Evolutionary conservation across 2,888 invertebrate species (phyloP).

Genomic region (Folsomia manolachei): DNA sequence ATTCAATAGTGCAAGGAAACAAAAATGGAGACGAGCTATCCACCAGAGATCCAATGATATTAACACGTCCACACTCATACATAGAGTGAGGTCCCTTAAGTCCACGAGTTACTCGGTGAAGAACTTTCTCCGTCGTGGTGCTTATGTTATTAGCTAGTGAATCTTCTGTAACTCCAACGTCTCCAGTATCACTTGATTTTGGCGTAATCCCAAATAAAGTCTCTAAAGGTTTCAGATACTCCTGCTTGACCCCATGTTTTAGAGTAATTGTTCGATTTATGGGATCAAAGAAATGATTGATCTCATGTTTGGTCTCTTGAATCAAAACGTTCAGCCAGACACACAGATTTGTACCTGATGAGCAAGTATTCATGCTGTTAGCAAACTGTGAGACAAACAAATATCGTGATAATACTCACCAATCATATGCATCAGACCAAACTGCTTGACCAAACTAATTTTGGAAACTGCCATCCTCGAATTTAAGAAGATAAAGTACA

Average conservation of each 20-base stretch:
- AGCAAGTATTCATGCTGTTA: slow-evolving; percentile 51
- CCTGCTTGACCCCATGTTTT: slow-evolving; percentile 23
- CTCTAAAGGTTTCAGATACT: slow-evolving; percentile 11
- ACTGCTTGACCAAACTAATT: slow-evolving; percentile 55
- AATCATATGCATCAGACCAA: slow-evolving; percentile 62
- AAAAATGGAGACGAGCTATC: slow-evolving; percentile 74
- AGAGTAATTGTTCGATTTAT: slow-evolving; percentile 41
- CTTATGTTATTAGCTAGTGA: not conserved
- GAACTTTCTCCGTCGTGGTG: not conserved
- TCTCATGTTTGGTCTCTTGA: slow-evolving; percentile 57
- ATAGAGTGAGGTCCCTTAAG: slow-evolving; percentile 50
- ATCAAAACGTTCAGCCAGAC: slow-evolving; percentile 59
- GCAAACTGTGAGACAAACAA: slow-evolving; percentile 89
- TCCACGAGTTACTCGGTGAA: slow-evolving; percentile 31
- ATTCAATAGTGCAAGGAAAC: slow-evolving; percentile 87
- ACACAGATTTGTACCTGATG: slow-evolving; percentile 55
- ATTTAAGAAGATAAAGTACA: slow-evolving; percentile 97
- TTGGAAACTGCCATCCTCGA: slow-evolving; percentile 47
- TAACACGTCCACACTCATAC: slow-evolving; percentile 53
- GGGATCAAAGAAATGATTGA: slow-evolving; percentile 52
- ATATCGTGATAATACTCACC: too few species aligned
- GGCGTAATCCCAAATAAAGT: not conserved
- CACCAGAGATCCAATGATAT: slow-evolving; percentile 63
- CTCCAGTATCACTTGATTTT: not conserved
- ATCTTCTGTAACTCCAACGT: not conserved